These are phyloP conservation scores for Burhinus oedicnemus DNA, from an alignment of 2,113 vertebrate species.

Conservation along the genomic window DNA sequence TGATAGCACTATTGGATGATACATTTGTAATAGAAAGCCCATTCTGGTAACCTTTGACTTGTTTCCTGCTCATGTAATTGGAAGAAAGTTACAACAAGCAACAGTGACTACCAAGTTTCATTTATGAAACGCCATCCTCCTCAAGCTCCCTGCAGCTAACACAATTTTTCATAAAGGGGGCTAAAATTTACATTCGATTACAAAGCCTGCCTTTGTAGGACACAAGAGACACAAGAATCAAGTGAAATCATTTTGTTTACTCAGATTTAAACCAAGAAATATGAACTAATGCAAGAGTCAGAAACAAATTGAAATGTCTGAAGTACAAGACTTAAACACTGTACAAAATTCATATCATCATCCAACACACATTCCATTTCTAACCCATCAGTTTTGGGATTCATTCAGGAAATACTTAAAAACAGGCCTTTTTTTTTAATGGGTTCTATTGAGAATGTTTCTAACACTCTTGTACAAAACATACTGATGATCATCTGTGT, in stretches of 20 bases:
- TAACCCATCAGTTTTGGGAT: slow-evolving; percentile 63
- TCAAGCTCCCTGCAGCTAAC: slow-evolving; percentile 1
- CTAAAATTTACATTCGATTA: slow-evolving; percentile 1
- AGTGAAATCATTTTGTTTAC: slow-evolving; percentile 62
- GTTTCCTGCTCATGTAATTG: slow-evolving; percentile 18
- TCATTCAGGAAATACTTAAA: slow-evolving; percentile 62
- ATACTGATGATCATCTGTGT: not conserved
- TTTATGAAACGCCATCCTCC: slow-evolving; percentile 34
- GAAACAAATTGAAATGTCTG: slow-evolving; percentile 37
- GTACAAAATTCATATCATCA: slow-evolving; percentile 33
- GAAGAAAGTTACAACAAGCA: slow-evolving; percentile 40
- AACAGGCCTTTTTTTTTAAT: not conserved
- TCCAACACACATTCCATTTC: slow-evolving; percentile 65
- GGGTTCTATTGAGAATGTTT: not conserved
- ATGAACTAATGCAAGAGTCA: slow-evolving; percentile 32
- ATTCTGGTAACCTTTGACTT: slow-evolving; percentile 34
- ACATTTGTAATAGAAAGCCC: slow-evolving; percentile 19
- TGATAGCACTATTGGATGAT: not conserved
- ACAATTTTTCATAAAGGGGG: slow-evolving; percentile 40
- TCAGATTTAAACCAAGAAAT: slow-evolving; percentile 39
- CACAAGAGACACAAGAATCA: not conserved
- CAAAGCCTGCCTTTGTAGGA: slow-evolving; percentile 44
- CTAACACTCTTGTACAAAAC: not conserved
- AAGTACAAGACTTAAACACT: slow-evolving; percentile 43
- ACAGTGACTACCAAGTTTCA: slow-evolving; percentile 40